Conservation (phyloP, 2,888 invertebrate genomes). For the Diogma glabrata region DNA sequence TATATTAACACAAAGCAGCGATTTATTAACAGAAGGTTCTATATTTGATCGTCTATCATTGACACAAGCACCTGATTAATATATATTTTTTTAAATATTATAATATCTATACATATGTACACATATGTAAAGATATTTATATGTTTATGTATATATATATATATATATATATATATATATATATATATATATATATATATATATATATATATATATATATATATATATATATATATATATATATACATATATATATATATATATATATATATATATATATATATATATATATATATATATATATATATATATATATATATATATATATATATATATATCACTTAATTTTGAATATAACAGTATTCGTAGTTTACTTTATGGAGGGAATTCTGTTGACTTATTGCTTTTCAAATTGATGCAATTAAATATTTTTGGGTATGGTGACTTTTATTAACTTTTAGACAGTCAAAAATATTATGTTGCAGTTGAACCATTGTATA, state of each 20-base stretch:
- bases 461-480: no score
- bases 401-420: no score
- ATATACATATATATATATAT: neutral
- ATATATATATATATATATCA: neutral
- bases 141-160: neutral
- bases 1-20: conserved; percentile 32
- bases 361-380: no score
- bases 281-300: neutral
- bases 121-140: neutral
- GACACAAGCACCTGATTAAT: conserved; percentile 24
- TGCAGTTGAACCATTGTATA: no score
- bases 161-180: neutral
- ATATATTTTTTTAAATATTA: neutral
- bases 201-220: neutral
- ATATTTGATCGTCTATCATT: conserved; percentile 35
- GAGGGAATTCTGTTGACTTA: no score
- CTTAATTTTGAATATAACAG: no score
- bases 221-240: neutral
- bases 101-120: neutral
- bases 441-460: no score
- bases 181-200: neutral
- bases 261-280: neutral
- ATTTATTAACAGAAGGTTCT: conserved; percentile 31
- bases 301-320: neutral
- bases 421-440: no score